Evolutionary conservation across 2,113 vertebrate genomes (phyloP), one percentile per base, ranked within the genome.

Genomic region (Pogonocichla stellata): DNA sequence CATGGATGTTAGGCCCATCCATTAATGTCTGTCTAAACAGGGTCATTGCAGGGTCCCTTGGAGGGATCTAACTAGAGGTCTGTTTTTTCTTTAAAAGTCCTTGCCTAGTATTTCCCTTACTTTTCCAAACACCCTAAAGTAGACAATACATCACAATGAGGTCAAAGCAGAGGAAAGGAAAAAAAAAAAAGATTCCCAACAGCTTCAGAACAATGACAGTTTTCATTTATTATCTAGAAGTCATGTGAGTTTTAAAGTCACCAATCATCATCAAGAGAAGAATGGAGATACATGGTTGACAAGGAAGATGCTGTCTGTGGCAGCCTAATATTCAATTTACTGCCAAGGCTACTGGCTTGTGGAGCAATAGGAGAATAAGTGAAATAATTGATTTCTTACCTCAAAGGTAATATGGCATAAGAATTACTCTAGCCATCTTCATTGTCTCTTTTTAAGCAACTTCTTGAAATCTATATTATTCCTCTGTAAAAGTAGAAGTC

Each of bases 131-230:
- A 95, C 79, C 82, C 88, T 79, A 75, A 95, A 97, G 92, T 90
- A 97, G 95, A 97, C 75, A 95, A 96, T 96, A 97, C 88, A 97
- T 97, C 97, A 97, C 95, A 86, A 91, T 50, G 91, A 97, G 96
- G 97, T 97, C 96, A 97, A 97, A 97, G 87, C 33, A 16, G 80
- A 96, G 79, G 71, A 62, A 88, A 94, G 34, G 14, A 8, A 81
- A 80, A 67, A 80, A 67, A 65, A 92, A 90, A 92, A 79, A 47
- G 9, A 75, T 86, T 80, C 78, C 79, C 47, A 91, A 62, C 64
- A 95, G 84, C 77, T 84, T 66, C 66, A 84, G 93, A 86, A 73
- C 86, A 95, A 83, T 88, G 96, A 93, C 92, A 97, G 81, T 96
- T 96, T 96, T 93, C 95, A 97, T 98, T 96, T 95, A 95, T 97